Evolutionary conservation across 1,140 invertebrate species (phyloP).

Genomic region (Trichoplusia ni): DNA sequence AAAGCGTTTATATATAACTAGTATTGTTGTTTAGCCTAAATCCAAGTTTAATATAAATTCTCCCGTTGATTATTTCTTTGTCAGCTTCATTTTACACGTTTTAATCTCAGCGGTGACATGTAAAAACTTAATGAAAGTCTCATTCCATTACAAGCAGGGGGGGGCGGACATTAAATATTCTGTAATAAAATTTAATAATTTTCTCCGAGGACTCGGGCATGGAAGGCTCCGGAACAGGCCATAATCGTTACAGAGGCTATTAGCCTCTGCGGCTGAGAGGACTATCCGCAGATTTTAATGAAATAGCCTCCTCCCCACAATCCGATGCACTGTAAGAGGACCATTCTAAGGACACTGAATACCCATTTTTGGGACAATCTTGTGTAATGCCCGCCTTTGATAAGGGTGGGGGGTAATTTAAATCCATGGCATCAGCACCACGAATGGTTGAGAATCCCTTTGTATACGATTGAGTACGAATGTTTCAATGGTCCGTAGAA

Average conservation of each 20-base stretch:
- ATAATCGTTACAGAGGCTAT: slow-evolving; percentile 25
- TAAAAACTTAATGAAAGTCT: slow-evolving; percentile 15
- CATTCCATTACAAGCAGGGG: slow-evolving; percentile 17
- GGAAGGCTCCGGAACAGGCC: not conserved
- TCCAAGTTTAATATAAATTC: slow-evolving; percentile 1
- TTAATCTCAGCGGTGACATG: slow-evolving; percentile 1
- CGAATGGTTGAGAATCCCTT: not conserved
- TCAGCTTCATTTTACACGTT: not conserved
- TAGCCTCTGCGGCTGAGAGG: slow-evolving; percentile 1
- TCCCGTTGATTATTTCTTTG: not conserved
- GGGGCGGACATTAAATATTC: slow-evolving; percentile 12
- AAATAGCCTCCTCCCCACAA: slow-evolving; percentile 5
- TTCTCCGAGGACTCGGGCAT: not conserved
- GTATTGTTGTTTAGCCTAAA: no score
- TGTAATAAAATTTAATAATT: slow-evolving; percentile 33
- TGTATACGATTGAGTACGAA: not conserved
- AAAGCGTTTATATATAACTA: no score
- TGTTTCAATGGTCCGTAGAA: no score
- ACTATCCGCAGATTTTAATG: slow-evolving; percentile 30
- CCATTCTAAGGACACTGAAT: slow-evolving; percentile 1
- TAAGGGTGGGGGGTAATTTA: not conserved
- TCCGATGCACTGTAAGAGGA: slow-evolving; percentile 9
- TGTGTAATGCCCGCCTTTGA: slow-evolving; percentile 9
- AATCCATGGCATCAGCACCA: not conserved
- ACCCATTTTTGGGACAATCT: slow-evolving; percentile 18